phyloP scores from a whole-genome alignment of 1,140 invertebrate genomes.

The Conus ventricosus region DNA sequence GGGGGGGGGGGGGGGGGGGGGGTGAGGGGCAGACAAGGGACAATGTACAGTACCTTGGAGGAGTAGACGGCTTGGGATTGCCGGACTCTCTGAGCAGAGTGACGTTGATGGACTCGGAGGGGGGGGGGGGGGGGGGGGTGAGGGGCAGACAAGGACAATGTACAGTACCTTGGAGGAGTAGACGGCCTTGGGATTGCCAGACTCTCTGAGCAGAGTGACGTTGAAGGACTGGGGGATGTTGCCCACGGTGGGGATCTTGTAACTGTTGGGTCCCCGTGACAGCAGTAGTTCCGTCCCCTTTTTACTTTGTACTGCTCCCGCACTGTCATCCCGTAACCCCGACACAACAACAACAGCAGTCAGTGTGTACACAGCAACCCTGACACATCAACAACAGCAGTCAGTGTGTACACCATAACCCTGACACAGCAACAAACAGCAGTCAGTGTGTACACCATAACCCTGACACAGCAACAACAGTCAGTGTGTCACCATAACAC shows the following conservation, averaged over 20 bases:
- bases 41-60: no score
- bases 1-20: no score
- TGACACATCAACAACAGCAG: neutral
- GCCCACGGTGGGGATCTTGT: conserved; percentile 91
- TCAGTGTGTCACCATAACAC: no score
- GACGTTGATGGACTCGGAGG: no score
- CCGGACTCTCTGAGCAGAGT: no score
- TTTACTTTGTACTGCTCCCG: conserved; percentile 91
- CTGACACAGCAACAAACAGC: no score
- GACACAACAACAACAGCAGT: neutral
- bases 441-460: no score
- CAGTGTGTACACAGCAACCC: neutral
- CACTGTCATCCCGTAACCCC: conserved; percentile 91
- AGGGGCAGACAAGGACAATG: no score
- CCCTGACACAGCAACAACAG: no score
- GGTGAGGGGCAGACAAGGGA: no score
- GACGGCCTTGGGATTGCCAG: conserved; percentile 89
- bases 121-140: no score
- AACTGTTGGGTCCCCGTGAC: conserved; percentile 90
- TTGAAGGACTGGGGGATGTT: conserved; percentile 94
- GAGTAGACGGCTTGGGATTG: no score
- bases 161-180: conserved; percentile 91
- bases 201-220: conserved; percentile 90
- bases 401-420: neutral
- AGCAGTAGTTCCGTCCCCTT: conserved; percentile 85